These are phyloP conservation scores for Druon quercuslanigerum DNA, from an alignment of 1,140 invertebrate genomes.

Conservation along the genomic window DNA sequence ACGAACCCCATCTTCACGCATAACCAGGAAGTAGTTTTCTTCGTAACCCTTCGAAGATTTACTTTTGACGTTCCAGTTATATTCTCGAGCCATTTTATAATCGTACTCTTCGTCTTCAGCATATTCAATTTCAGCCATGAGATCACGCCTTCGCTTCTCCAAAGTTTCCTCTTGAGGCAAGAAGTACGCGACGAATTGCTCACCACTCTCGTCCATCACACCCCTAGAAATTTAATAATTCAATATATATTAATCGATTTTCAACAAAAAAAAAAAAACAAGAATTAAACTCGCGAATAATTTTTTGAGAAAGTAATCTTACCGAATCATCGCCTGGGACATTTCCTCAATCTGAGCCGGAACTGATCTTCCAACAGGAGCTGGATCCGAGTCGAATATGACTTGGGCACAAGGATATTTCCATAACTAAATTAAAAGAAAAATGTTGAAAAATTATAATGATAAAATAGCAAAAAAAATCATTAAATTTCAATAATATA, in stretches of 20 bases:
- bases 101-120: constrained; percentile 95
- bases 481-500: not conserved
- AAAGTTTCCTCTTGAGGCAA: constrained; percentile 95
- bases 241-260: not conserved
- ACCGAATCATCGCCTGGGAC: constrained; percentile 99
- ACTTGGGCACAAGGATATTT: constrained; percentile 98
- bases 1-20: constrained; percentile 87
- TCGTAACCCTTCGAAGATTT: constrained; percentile 98
- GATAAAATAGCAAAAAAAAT: not conserved
- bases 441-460: not conserved
- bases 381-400: constrained; percentile 98
- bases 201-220: constrained; percentile 98
- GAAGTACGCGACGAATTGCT: constrained; percentile 99
- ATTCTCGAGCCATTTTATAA: constrained; percentile 96
- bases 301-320: constrained; percentile 31
- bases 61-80: constrained; percentile 99
- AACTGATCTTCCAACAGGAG: constrained; percentile 86
- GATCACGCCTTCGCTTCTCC: constrained; percentile 89
- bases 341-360: constrained; percentile 95
- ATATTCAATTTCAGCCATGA: constrained; percentile 87
- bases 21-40: constrained; percentile 98
- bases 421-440: constrained; percentile 83
- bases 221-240: constrained; percentile 79
- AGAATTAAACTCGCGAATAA: too few relatives aligned
- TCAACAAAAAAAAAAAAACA: not conserved